Conservation (phyloP, 1,140 invertebrate species). For the Orius insidiosus region DNA sequence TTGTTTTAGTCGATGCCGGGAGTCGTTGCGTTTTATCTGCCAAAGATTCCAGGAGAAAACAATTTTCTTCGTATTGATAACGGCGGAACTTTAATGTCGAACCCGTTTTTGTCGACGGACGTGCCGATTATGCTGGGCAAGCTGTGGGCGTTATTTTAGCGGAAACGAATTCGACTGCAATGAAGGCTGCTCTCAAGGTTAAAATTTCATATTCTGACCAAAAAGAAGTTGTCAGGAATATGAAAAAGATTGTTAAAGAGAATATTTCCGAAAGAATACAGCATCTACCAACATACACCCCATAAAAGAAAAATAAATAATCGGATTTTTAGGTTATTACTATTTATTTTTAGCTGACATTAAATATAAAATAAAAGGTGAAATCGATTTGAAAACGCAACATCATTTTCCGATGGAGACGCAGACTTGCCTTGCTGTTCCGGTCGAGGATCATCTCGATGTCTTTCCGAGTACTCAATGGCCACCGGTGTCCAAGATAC, state of each 20-base stretch:
- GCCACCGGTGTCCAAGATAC: conserved; percentile 19
- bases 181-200: conserved; percentile 43
- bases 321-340: no score
- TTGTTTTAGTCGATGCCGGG: conserved; percentile 39
- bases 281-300: conserved; percentile 10
- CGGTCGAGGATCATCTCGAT: conserved; percentile 46
- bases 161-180: conserved; percentile 34
- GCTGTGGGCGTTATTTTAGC: conserved; percentile 54
- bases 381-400: conserved; percentile 30
- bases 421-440: conserved; percentile 40
- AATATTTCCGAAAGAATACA: conserved; percentile 11
- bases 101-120: conserved; percentile 27
- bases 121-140: conserved; percentile 47
- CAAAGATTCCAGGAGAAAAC: conserved; percentile 59
- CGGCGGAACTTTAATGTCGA: background rate
- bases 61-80: conserved; percentile 2
- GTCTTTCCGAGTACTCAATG: conserved; percentile 36
- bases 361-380: conserved; percentile 31
- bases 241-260: conserved; percentile 9
- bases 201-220: conserved; percentile 37
- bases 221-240: conserved; percentile 3
- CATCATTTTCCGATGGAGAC: conserved; percentile 52
- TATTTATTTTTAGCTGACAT: conserved; percentile 13
- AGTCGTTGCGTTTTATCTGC: conserved; percentile 48
- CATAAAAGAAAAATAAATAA: conserved; percentile 13